Percentiles rank a stretch among this genome's conserved stretches.
Evolutionary conservation across 2,888 invertebrate species (phyloP).

Genomic region (Pecten maximus): DNA sequence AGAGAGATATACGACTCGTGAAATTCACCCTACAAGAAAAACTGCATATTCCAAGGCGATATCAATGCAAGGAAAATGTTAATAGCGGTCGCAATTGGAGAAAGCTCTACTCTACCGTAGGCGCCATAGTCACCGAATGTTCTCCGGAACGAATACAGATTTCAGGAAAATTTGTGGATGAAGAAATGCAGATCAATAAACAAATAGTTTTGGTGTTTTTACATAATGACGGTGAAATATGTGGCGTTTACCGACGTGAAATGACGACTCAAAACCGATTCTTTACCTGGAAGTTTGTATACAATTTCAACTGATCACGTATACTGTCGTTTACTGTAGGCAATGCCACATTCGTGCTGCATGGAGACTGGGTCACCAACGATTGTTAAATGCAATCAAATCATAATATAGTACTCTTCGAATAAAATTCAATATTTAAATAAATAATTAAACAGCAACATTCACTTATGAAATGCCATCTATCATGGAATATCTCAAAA

Average conservation of each 20-base stretch:
- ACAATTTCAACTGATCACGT: neutral
- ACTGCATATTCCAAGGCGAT: neutral
- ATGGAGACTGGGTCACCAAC: too few relatives aligned
- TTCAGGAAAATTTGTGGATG: neutral
- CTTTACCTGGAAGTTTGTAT: neutral
- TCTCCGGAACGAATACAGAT: neutral
- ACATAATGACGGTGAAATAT: neutral
- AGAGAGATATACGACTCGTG: neutral
- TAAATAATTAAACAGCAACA: too few relatives aligned
- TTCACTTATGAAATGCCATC: too few relatives aligned
- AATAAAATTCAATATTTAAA: too few relatives aligned
- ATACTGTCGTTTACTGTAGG: neutral
- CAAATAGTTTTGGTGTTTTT: neutral
- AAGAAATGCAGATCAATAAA: neutral
- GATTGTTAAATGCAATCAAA: too few relatives aligned
- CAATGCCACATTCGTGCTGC: too few relatives aligned
- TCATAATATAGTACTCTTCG: too few relatives aligned
- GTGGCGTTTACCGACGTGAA: neutral
- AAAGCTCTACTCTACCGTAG: neutral
- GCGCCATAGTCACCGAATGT: neutral
- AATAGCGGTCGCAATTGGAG: neutral
- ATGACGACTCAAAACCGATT: neutral
- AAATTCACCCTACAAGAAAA: neutral
- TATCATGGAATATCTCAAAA: too few relatives aligned
- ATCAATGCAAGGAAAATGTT: neutral